These are phyloP conservation scores for Sebastiscus albofasciatus DNA, from an alignment of 2,797 vertebrate species.

Conservation along the genomic window DNA sequence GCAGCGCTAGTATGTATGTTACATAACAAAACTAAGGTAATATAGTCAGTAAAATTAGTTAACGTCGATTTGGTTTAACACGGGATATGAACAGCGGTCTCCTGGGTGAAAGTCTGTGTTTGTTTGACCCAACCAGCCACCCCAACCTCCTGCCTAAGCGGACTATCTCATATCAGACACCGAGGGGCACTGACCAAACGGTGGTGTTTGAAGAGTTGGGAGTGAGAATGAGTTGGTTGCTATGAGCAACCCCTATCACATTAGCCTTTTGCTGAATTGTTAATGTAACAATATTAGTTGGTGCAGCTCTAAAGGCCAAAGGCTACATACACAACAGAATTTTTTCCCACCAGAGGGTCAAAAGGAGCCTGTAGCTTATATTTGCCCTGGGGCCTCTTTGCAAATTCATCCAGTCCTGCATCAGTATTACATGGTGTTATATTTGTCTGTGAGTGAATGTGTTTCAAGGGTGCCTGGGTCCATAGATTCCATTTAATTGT, in stretches of 20 bases:
- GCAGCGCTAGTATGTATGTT: no score
- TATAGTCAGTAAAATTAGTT: no score
- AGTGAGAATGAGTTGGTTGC: neutral
- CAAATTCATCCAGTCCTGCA: neutral
- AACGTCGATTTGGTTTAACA: no score
- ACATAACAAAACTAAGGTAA: no score
- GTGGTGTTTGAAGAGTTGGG: neutral
- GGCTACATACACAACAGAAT: neutral
- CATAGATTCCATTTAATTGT: neutral
- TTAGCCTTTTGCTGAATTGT: neutral
- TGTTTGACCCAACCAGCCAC: no score
- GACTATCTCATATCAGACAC: no score
- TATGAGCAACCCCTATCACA: neutral
- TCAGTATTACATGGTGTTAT: neutral
- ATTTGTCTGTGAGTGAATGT: neutral
- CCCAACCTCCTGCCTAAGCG: no score
- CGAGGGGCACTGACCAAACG: no score
- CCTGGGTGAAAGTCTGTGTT: no score
- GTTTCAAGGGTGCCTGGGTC: neutral
- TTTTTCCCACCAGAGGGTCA: neutral
- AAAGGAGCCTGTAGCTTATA: neutral
- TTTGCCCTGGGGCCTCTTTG: neutral
- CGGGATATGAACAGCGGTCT: no score
- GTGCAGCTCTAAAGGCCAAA: neutral
- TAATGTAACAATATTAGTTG: neutral